Evolutionary conservation across 2,888 invertebrate genomes (phyloP), one percentile per base, ranked within the genome.

Genomic region (Xestia c-nigrum): DNA sequence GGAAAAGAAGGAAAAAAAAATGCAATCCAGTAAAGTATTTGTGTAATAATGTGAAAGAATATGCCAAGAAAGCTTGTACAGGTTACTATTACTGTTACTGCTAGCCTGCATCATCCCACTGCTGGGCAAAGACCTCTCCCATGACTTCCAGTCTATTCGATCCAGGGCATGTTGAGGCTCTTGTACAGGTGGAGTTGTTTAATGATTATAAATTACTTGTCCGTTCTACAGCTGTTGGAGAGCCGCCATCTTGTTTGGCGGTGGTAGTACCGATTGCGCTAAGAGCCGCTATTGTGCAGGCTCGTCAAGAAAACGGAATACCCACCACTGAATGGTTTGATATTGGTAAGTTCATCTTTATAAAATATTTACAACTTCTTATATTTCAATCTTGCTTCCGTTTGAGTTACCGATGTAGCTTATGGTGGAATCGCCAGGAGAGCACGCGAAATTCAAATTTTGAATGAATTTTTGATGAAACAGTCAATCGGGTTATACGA

Each of bases 201-300:
- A n/a, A n/a, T 38, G 24, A 0, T 31, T 31, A 43, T 63, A 31
- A 59, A 52, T 64, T 12, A 64, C 10, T 38, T 24, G 10, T 64
- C 55, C 64, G 7, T 16, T 74, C 87, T 89, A 38, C 76, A 97
- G 97, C 93, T 67, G 92, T 93, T 31, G 95, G 94, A 46, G 97
- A 97, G 85, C 96, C 97, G 4, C 90, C 96, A 0, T 80, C 94
- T 2, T 95, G 94, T 80, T 84, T 95, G 85, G 83, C 94, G 0
- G 84, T 94, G 14, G 89, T 90, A 0, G 87, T 95, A 3, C 92
- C 97, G 14, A 91, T 97, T 65, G 97, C 98, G 0, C 93, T 98
- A 52, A 94, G 97, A 57, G 92, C 97, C 76, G 98, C 98, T 1
- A 89, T 98, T 14, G 93, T 96, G 73, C 95, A 97, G 1, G 97